Conservation (phyloP, 2,888 invertebrate species). For the Nemurella pictetii region DNA sequence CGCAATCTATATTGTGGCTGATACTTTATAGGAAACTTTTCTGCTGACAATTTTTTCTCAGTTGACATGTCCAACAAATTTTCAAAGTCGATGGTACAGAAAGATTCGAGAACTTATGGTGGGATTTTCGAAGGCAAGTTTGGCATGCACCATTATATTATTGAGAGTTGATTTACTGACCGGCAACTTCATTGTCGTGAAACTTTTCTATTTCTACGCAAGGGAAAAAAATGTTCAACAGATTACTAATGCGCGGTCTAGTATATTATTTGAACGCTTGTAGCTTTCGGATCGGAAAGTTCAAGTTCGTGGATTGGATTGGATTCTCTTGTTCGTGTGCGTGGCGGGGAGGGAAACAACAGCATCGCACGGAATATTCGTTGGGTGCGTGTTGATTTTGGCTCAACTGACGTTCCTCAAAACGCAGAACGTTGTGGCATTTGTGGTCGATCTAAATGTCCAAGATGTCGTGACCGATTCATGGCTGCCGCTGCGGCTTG, state of each 20-base stretch:
- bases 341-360: too few relatives aligned
- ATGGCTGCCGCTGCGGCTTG: too few relatives aligned
- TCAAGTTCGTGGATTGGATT: too few relatives aligned
- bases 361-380: too few relatives aligned
- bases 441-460: too few relatives aligned
- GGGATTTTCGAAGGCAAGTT: conserved; percentile 9
- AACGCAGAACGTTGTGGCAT: too few relatives aligned
- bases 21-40: conserved; percentile 22
- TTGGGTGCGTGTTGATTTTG: too few relatives aligned
- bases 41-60: conserved; percentile 22
- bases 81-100: conserved; percentile 4
- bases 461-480: too few relatives aligned
- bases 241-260: background rate
- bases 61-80: conserved; percentile 24
- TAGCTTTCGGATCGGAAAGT: too few relatives aligned
- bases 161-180: conserved; percentile 22
- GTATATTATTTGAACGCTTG: background rate
- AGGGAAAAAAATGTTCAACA: background rate
- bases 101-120: conserved; percentile 18
- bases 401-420: too few relatives aligned
- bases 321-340: too few relatives aligned
- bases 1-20: background rate
- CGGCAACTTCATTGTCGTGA: background rate
- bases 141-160: conserved; percentile 21
- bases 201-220: conserved; percentile 10